Evolutionary conservation across 2,888 invertebrate genomes (phyloP).

Genomic region (Euproctis similis): DNA sequence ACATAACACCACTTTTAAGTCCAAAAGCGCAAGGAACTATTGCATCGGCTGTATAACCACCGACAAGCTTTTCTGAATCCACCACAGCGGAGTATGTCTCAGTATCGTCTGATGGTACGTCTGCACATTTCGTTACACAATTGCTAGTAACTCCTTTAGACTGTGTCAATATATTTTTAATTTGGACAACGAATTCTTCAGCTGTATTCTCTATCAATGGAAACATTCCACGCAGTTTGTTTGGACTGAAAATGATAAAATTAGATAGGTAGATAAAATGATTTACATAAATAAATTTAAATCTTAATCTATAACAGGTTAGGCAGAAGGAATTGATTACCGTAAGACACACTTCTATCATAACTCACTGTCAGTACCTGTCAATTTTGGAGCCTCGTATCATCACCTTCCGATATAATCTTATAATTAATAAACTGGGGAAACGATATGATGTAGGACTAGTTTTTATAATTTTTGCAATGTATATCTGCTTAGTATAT

Average conservation of each 20-base stretch:
- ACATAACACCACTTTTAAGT: conserved; percentile 61
- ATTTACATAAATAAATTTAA: too few relatives aligned
- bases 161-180: conserved; percentile 33
- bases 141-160: conserved; percentile 13
- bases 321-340: too few relatives aligned
- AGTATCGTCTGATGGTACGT: conserved; percentile 5
- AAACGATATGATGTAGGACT: too few relatives aligned
- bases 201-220: conserved; percentile 61
- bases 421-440: too few relatives aligned
- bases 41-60: conserved; percentile 67
- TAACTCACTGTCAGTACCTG: too few relatives aligned
- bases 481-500: too few relatives aligned
- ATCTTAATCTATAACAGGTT: too few relatives aligned
- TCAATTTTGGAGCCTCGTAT: too few relatives aligned
- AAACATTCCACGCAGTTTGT: conserved; percentile 63
- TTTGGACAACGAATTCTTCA: conserved; percentile 44
- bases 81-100: conserved; percentile 27
- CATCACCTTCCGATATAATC: too few relatives aligned
- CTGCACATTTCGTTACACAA: conserved; percentile 4
- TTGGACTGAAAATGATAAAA: conserved; percentile 50
- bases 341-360: too few relatives aligned
- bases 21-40: conserved; percentile 70
- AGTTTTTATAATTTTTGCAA: too few relatives aligned
- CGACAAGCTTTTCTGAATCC: conserved; percentile 53
- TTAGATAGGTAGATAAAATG: too few relatives aligned